phyloP scores from a whole-genome alignment of 2,797 vertebrate species.

The Chelon auratus region DNA sequence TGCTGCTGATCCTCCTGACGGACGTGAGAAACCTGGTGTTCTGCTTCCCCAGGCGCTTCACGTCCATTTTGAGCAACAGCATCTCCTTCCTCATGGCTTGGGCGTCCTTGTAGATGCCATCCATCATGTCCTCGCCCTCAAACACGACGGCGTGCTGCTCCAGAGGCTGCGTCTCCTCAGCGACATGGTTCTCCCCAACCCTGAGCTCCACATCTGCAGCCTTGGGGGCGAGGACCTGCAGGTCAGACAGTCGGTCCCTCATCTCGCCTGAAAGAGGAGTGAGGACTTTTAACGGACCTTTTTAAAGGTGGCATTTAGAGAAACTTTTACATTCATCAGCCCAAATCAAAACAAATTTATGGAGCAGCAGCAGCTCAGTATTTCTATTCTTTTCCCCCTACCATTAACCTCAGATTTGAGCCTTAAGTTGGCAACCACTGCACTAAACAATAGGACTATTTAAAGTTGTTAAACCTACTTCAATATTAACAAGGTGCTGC shows the following conservation, averaged over 20 bases:
- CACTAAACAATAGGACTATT: no score
- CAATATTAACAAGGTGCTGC: no score
- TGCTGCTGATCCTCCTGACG: conserved; percentile 95
- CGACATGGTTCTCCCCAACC: neutral
- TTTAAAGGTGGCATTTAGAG: neutral
- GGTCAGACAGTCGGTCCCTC: conserved; percentile 92
- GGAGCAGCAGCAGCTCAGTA: no score
- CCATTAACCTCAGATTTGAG: no score
- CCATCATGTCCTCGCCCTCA: conserved; percentile 89
- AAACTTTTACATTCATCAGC: neutral
- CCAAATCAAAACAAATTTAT: no score
- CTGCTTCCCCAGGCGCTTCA: conserved; percentile 92
- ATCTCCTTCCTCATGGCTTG: conserved; percentile 89
- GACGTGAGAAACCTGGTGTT: conserved; percentile 95
- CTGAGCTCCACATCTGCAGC: conserved; percentile 19
- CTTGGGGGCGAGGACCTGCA: conserved; percentile 77
- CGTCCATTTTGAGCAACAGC: conserved; percentile 85
- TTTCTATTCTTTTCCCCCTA: no score
- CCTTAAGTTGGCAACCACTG: no score
- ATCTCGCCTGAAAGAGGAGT: conserved; percentile 85
- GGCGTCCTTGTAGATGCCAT: conserved; percentile 88
- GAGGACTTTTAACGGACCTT: neutral
- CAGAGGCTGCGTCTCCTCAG: conserved; percentile 1
- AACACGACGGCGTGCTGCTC: conserved; percentile 84
- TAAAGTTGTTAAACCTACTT: no score